A percentile compares a stretch with the other conserved stretches of the same genome.
These are phyloP conservation scores for Nemotelus pantherinus DNA, from an alignment of 2,888 invertebrate genomes.

Conservation along the genomic window DNA sequence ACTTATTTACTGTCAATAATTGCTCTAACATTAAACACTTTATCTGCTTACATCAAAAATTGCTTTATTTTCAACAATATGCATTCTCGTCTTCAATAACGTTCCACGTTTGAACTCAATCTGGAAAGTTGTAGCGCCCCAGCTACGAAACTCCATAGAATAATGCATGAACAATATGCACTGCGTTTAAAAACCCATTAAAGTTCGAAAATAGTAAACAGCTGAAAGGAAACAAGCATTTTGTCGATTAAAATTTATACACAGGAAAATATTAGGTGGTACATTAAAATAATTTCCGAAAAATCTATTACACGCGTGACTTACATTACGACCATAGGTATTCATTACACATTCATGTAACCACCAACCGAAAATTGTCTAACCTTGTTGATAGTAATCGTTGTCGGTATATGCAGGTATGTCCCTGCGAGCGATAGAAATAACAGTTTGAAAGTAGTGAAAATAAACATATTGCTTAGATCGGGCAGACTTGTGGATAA, in stretches of 20 bases:
- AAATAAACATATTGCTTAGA: constrained; percentile 15
- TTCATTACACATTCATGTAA: constrained; percentile 40
- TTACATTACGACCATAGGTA: constrained; percentile 12
- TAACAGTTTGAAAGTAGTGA: neutral
- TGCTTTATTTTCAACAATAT: neutral
- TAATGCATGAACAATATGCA: neutral
- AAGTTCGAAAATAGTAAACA: neutral
- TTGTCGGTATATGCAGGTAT: neutral
- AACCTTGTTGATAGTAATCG: constrained; percentile 39
- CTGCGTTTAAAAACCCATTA: constrained; percentile 15
- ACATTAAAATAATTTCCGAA: constrained; percentile 2
- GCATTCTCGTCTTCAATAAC: no score
- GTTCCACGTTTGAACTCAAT: neutral
- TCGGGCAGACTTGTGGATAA: no score
- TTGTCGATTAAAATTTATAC: neutral
- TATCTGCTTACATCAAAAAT: neutral
- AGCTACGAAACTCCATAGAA: neutral
- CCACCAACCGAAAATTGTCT: constrained; percentile 38
- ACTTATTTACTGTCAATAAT: no score
- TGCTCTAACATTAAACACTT: neutral
- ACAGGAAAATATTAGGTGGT: neutral
- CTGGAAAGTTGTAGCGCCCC: neutral
- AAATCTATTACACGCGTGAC: constrained; percentile 37
- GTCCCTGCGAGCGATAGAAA: neutral
- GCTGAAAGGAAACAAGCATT: constrained; percentile 8